Percentiles rank a stretch among this genome's conserved stretches.
These are phyloP conservation scores for Micrastur ruficollis DNA, from an alignment of 2,797 vertebrate genomes.

Conservation along the genomic window DNA sequence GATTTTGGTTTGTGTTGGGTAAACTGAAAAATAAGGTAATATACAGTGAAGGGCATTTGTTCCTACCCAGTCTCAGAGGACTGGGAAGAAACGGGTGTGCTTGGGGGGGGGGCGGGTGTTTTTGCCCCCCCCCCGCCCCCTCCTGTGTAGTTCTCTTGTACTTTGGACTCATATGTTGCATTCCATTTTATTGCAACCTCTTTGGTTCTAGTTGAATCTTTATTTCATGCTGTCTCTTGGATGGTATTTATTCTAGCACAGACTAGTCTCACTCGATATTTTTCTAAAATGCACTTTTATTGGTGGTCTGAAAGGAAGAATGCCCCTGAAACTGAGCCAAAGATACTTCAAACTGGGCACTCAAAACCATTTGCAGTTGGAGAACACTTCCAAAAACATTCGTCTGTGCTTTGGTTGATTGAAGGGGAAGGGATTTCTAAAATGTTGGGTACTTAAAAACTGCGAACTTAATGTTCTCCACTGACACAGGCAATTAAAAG, in stretches of 20 bases:
- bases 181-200: neutral
- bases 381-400: neutral
- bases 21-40: neutral
- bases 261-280: neutral
- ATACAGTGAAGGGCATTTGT: neutral
- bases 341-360: neutral
- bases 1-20: neutral
- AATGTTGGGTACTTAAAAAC: neutral
- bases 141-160: neutral
- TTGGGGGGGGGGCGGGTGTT: too few species aligned
- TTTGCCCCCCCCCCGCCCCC: neutral
- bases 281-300: neutral
- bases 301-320: neutral
- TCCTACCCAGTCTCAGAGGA: neutral
- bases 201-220: neutral
- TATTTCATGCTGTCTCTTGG: neutral
- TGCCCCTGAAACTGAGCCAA: neutral
- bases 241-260: neutral
- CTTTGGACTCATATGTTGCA: neutral
- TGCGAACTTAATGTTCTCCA: neutral
- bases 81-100: neutral
- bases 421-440: neutral
- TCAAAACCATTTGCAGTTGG: neutral
- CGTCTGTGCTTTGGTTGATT: neutral
- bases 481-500: neutral